Evolutionary conservation across 2,888 invertebrate genomes (phyloP).

Genomic region (Chymomyza amoena): DNA sequence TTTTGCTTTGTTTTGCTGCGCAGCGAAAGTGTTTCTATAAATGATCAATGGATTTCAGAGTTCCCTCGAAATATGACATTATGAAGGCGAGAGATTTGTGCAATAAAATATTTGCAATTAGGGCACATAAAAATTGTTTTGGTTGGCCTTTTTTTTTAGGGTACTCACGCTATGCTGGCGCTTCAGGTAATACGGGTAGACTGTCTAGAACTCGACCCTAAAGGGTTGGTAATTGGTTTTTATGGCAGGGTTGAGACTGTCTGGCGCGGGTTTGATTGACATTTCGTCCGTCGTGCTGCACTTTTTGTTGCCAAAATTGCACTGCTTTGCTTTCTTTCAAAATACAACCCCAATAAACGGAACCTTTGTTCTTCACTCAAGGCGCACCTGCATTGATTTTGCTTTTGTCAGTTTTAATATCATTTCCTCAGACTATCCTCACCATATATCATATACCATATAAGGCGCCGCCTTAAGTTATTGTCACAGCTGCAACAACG

Average conservation of each 20-base stretch:
- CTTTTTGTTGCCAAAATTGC: background rate
- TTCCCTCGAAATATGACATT: background rate
- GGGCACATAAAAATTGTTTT: background rate
- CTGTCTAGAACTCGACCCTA: background rate
- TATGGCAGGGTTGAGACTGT: background rate
- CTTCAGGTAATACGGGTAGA: background rate
- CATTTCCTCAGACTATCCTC: conserved; percentile 36
- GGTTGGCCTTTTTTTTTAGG: background rate
- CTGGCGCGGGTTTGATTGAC: background rate
- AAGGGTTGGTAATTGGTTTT: background rate
- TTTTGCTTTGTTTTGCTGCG: background rate
- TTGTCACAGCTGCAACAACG: conserved; percentile 45
- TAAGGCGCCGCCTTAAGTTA: conserved; percentile 40
- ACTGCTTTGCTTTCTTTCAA: background rate
- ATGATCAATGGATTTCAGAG: conserved; percentile 11
- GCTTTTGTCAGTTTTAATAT: conserved; percentile 11
- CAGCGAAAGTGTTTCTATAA: background rate
- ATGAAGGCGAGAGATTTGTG: background rate
- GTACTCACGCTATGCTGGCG: background rate
- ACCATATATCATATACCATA: conserved; percentile 28
- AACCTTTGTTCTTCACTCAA: background rate
- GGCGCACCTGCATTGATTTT: conserved; percentile 61
- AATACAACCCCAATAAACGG: background rate
- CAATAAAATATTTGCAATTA: background rate
- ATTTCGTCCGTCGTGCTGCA: background rate